Conservation (phyloP, 2,888 invertebrate species). For the Epirrita christyi region DNA sequence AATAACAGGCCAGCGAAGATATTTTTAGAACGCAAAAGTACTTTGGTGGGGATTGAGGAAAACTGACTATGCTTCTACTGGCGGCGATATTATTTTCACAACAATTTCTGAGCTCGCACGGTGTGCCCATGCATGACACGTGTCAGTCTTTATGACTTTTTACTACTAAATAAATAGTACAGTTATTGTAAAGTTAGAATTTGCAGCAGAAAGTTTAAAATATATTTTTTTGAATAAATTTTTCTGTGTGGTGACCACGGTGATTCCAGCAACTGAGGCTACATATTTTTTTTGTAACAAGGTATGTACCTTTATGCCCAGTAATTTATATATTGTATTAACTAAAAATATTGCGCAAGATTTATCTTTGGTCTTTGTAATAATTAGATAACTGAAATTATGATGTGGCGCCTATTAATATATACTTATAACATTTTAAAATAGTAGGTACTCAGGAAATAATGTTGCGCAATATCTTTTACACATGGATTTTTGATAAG, state of each 20-base stretch:
- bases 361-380: slow-evolving; percentile 10
- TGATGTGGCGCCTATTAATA: slow-evolving; percentile 2
- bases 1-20: slow-evolving; percentile 57
- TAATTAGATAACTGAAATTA: not conserved
- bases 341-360: slow-evolving; percentile 21
- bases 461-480: slow-evolving; percentile 18
- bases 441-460: too few species aligned
- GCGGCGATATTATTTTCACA: slow-evolving; percentile 69
- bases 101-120: slow-evolving; percentile 64
- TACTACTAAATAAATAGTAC: slow-evolving; percentile 11
- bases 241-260: slow-evolving; percentile 44
- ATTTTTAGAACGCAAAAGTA: slow-evolving; percentile 75
- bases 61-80: slow-evolving; percentile 54
- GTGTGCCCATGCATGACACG: slow-evolving; percentile 60
- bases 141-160: slow-evolving; percentile 22
- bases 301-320: too few species aligned
- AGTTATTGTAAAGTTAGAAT: slow-evolving; percentile 20
- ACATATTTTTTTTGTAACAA: slow-evolving; percentile 61
- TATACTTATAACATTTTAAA: not conserved
- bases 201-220: slow-evolving; percentile 22
- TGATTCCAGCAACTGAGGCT: slow-evolving; percentile 48
- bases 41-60: slow-evolving; percentile 73
- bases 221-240: slow-evolving; percentile 40
- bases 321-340: not conserved
- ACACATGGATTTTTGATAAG: not conserved